Evolutionary conservation across 2,797 vertebrate genomes (phyloP).

Genomic region (Tarsius wallacei): DNA sequence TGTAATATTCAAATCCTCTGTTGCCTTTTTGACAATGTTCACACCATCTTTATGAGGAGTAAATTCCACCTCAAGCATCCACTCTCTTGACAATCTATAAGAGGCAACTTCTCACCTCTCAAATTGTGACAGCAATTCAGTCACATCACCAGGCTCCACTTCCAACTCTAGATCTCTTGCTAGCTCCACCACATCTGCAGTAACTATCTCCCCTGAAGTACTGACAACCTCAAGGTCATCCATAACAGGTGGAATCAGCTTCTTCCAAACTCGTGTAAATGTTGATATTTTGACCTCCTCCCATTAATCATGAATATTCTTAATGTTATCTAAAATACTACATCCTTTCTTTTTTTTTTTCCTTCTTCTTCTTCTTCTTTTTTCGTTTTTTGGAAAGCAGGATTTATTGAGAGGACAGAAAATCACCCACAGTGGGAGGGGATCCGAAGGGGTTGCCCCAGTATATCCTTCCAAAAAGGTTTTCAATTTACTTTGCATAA

Average conservation of each 20-base stretch:
- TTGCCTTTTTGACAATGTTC: not conserved
- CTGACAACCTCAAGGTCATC: not conserved
- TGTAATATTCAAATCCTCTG: not conserved
- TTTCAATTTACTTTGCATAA: not conserved
- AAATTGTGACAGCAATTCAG: not conserved
- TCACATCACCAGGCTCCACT: not conserved
- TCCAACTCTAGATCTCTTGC: not conserved
- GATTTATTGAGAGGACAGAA: too few species aligned
- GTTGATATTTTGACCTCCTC: not conserved
- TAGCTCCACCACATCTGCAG: not conserved
- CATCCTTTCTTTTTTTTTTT: too few species aligned
- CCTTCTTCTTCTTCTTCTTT: too few species aligned
- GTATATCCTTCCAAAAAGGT: not conserved
- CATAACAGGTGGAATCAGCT: not conserved
- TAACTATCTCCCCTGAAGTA: not conserved
- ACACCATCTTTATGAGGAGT: not conserved
- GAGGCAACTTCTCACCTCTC: not conserved
- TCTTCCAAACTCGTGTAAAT: not conserved
- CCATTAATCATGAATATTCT: not conserved
- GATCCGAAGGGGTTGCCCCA: too few species aligned
- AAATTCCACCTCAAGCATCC: not conserved
- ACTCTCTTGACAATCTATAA: not conserved
- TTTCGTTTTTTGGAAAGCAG: too few species aligned
- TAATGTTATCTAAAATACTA: not conserved
- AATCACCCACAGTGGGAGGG: too few species aligned